Percentiles rank a stretch among this genome's conserved stretches.
phyloP scores from a whole-genome alignment of 2,888 invertebrate genomes.

The Seira musarum region DNA sequence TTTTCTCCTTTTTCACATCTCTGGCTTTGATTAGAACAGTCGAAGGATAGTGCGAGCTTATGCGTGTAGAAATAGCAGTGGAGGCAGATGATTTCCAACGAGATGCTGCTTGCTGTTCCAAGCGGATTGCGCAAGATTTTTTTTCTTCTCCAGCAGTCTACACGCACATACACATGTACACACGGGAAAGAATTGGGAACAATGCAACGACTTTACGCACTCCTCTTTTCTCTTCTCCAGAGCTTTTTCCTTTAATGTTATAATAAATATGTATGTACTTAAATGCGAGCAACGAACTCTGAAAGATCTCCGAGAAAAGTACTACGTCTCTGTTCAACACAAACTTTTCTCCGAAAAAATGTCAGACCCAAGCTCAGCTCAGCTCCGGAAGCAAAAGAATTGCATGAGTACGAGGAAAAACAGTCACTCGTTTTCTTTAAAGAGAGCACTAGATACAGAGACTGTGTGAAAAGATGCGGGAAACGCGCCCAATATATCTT shows the following conservation, averaged over 20 bases:
- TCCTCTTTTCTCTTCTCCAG: conserved; percentile 25
- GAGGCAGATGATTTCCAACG: conserved; percentile 2
- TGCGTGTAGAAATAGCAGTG: background rate
- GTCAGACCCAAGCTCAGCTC: too few relatives aligned
- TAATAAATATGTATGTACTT: background rate
- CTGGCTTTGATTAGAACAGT: background rate
- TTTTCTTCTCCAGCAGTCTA: conserved; percentile 29
- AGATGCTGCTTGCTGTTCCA: conserved; percentile 21
- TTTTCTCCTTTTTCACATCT: background rate
- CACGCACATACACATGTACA: conserved; percentile 16
- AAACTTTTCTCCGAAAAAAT: background rate
- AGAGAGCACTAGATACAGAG: background rate
- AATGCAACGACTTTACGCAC: conserved; percentile 49
- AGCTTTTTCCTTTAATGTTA: background rate
- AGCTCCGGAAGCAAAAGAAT: background rate
- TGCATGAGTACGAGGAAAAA: background rate
- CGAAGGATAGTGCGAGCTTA: background rate
- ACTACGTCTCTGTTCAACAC: background rate
- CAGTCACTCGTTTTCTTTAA: background rate
- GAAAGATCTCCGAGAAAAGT: background rate
- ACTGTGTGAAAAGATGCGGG: background rate
- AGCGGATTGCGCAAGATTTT: conserved; percentile 58
- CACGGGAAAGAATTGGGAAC: conserved; percentile 16
- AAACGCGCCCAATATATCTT: background rate
- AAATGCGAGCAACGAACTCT: background rate